A percentile compares a stretch with the other conserved stretches of the same genome.
Evolutionary conservation across 2,113 vertebrate species (phyloP).

Genomic region (Oriolus oriolus): DNA sequence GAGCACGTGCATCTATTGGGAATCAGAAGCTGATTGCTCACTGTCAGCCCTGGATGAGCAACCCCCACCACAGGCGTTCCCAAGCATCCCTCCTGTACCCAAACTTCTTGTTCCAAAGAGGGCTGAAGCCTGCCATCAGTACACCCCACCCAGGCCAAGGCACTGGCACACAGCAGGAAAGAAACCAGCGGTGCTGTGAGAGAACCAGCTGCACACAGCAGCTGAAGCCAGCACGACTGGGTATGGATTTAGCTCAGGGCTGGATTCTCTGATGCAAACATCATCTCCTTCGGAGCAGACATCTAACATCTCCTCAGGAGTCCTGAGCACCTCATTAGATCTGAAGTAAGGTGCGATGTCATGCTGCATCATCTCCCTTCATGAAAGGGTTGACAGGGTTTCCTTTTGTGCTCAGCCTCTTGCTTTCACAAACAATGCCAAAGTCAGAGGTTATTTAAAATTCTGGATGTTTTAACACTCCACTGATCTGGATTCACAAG

Average conservation of each 20-base stretch:
- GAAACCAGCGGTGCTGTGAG: accelerated
- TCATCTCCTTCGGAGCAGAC: not conserved
- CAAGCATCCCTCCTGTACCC: not conserved
- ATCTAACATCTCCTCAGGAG: not conserved
- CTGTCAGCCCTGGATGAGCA: not conserved
- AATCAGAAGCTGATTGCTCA: not conserved
- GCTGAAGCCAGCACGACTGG: not conserved
- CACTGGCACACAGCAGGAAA: not conserved
- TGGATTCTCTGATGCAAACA: not conserved
- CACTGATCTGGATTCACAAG: not conserved
- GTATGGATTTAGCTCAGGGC: not conserved
- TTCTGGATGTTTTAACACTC: not conserved
- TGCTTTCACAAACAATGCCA: not conserved
- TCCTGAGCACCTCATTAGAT: not conserved
- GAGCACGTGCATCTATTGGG: accelerated
- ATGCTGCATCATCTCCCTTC: not conserved
- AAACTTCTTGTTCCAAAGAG: not conserved
- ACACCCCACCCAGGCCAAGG: accelerated
- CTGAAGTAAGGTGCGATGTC: not conserved
- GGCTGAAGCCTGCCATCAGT: not conserved
- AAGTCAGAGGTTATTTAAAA: not conserved
- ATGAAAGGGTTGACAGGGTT: not conserved
- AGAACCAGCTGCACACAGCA: not conserved
- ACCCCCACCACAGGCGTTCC: accelerated
- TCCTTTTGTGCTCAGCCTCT: not conserved